Percentiles rank a stretch among this genome's conserved stretches.
Evolutionary conservation across 2,888 invertebrate species (phyloP).

Genomic region (Drosophila neonasuta): DNA sequence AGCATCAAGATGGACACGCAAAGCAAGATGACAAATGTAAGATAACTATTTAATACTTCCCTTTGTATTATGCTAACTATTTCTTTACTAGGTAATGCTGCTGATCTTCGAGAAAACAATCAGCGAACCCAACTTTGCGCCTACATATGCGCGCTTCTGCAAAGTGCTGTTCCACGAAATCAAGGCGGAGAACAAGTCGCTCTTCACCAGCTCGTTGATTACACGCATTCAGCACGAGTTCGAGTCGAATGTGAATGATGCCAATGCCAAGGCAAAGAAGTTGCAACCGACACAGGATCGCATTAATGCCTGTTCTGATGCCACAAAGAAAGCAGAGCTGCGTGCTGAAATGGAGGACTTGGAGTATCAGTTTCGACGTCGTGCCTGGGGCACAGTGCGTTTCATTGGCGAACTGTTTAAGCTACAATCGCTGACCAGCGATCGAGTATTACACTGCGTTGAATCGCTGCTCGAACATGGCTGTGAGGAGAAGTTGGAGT

Average conservation of each 20-base stretch:
- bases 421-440: slow-evolving; percentile 72
- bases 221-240: slow-evolving; percentile 79
- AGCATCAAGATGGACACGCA: slow-evolving; percentile 75
- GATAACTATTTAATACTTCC: not conserved
- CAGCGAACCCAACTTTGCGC: slow-evolving; percentile 80
- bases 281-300: slow-evolving; percentile 75
- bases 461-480: slow-evolving; percentile 76
- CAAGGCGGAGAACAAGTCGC: slow-evolving; percentile 73
- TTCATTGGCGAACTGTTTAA: slow-evolving; percentile 81
- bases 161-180: slow-evolving; percentile 79
- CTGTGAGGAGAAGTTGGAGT: slow-evolving; percentile 80
- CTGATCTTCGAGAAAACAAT: slow-evolving; percentile 81
- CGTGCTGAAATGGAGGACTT: slow-evolving; percentile 80
- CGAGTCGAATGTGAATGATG: slow-evolving; percentile 80
- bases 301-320: slow-evolving; percentile 66
- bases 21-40: slow-evolving; percentile 79
- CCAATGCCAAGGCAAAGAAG: slow-evolving; percentile 78
- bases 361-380: slow-evolving; percentile 80
- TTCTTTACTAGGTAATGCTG: slow-evolving; percentile 74
- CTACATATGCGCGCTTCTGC: slow-evolving; percentile 80
- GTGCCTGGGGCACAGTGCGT: slow-evolving; percentile 81
- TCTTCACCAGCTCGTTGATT: slow-evolving; percentile 72
- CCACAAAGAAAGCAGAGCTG: slow-evolving; percentile 72
- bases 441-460: slow-evolving; percentile 76
- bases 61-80: not conserved